Evolutionary conservation across 2,888 invertebrate genomes (phyloP), one percentile per base, ranked within the genome.

Genomic region (Stictocephala bisonia): DNA sequence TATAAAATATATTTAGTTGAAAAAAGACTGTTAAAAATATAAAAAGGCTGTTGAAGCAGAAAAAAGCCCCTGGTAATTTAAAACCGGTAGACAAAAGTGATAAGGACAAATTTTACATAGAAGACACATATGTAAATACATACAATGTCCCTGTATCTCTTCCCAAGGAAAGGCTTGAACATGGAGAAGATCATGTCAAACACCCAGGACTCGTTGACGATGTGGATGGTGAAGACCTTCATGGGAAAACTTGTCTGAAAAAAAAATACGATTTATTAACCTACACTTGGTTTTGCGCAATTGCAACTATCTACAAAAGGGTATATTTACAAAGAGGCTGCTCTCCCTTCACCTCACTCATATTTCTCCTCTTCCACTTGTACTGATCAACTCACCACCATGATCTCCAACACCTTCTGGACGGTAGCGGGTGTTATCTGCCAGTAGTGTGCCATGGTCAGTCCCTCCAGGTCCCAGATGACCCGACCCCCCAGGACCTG

Each of bases 181-280:
- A 93, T 88, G 77, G 88, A 89, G 83, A 90, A 93, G 66, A 92
- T 89, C 76, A 91, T 89, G 82, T 93, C 93, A 82, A 94, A 93
- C 6, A 92, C 84, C 93, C 93, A 93, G 0, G 93, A 91, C 81
- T 94, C 92, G 82, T 93, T 90, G 35, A 94, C 87, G 66, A 94
- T 87, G 83, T 94, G 94, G 71, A 94, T 88, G 0, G 92, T 90
- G 77, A 91, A 85, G 0, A 91, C 91, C 66, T 88, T 89, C 80
- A 92, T 87, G 0, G 93, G 93, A 82, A 92, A 92, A 69, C 91
- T 88, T 0, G 91, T 89, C 75, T 86, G 79, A 58, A 78, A 81
- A 60, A 74, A 66, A 41, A n/a, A 73, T 27, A n/a, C n/a, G n/a
- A n/a, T n/a, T n/a, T n/a, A n/a, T n/a, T n/a, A n/a, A n/a, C n/a